phyloP scores from a whole-genome alignment of 2,797 vertebrate species.

The Pachyuromys duprasi region DNA sequence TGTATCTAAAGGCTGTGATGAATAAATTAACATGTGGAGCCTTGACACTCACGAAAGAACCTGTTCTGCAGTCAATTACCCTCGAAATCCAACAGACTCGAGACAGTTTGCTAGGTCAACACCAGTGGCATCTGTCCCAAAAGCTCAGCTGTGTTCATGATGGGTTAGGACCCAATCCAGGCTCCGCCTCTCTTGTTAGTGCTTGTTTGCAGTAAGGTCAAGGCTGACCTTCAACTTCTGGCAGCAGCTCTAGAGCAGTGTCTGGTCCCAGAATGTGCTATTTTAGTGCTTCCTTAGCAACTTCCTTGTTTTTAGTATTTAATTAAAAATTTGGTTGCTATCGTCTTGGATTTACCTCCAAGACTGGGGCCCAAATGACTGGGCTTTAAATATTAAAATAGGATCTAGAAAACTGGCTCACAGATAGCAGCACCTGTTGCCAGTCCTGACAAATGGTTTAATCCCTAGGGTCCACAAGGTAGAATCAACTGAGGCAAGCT shows the following conservation, averaged over 20 bases:
- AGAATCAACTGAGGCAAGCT: too few relatives aligned
- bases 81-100: background rate
- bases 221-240: background rate
- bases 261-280: too few relatives aligned
- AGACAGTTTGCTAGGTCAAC: background rate
- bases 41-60: background rate
- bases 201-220: background rate
- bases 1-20: background rate
- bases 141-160: background rate
- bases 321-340: background rate
- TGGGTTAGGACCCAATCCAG: background rate
- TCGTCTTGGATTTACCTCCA: background rate
- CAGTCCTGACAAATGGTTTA: background rate
- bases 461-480: too few relatives aligned
- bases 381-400: background rate
- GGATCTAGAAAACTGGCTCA: background rate
- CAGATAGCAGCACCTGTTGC: background rate
- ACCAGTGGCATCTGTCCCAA: background rate
- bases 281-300: background rate
- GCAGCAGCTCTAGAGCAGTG: background rate
- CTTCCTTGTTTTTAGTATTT: background rate
- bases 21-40: rapidly evolving
- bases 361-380: background rate
- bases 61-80: background rate
- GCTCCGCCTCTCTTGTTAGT: background rate